Conservation (phyloP, 2,113 vertebrate genomes). For the Prinia subflava region DNA sequence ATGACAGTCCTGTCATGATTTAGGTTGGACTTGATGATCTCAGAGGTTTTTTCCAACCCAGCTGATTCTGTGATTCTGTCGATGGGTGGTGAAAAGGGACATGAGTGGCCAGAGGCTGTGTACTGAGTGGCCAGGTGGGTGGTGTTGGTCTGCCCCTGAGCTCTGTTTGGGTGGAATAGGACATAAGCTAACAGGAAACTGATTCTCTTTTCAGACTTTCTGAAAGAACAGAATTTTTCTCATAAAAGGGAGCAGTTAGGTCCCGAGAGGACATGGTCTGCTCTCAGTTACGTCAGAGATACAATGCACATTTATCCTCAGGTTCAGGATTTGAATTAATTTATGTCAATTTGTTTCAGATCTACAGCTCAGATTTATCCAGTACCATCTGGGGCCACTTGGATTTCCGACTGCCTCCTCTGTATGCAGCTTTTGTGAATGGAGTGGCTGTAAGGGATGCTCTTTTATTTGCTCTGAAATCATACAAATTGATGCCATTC, state of each 20-base stretch:
- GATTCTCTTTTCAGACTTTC: not conserved
- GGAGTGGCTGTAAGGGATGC: constrained; percentile 85
- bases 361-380: constrained; percentile 73
- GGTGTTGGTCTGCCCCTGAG: not conserved
- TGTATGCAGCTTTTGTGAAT: constrained; percentile 89
- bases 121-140: not conserved
- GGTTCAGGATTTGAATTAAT: not conserved
- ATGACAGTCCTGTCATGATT: not conserved
- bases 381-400: constrained; percentile 86
- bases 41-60: not conserved
- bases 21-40: not conserved
- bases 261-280: not conserved
- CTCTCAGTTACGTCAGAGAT: not conserved
- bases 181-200: not conserved
- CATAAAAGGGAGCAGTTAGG: not conserved
- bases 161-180: not conserved
- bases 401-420: constrained; percentile 75
- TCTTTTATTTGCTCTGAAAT: constrained; percentile 33
- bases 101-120: not conserved
- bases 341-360: constrained; percentile 62
- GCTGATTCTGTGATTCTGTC: not conserved
- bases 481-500: not conserved
- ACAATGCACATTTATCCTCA: accelerated
- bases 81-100: not conserved
- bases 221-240: not conserved